A percentile compares a stretch with the other conserved stretches of the same genome.
phyloP scores from a whole-genome alignment of 2,113 vertebrate genomes.

The Ariopsis seemanni region DNA sequence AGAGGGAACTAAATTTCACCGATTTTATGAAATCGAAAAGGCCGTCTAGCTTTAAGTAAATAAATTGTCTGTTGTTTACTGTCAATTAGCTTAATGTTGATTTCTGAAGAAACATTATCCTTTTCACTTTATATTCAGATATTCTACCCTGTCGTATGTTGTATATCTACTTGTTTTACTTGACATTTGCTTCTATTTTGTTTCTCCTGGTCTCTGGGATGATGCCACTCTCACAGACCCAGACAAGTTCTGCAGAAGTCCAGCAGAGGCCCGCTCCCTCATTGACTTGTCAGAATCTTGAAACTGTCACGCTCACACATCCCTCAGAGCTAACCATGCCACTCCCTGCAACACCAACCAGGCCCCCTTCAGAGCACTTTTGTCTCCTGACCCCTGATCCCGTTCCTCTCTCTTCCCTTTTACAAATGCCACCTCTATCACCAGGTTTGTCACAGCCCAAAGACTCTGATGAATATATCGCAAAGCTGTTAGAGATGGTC shows the following conservation, averaged over 20 bases:
- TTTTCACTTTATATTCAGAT: neutral
- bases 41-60: no score
- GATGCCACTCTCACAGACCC: neutral
- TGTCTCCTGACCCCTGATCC: neutral
- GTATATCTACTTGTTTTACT: neutral
- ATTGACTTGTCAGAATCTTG: neutral
- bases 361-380: neutral
- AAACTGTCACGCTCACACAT: conserved; percentile 22
- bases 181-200: neutral
- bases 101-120: neutral
- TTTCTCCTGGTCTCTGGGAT: neutral
- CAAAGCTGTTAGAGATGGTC: conserved; percentile 66
- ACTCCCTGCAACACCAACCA: neutral
- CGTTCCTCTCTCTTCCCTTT: neutral
- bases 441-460: conserved; percentile 41
- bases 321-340: neutral
- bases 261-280: conserved; percentile 2
- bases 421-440: conserved; percentile 11
- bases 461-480: conserved; percentile 66
- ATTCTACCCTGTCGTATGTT: neutral
- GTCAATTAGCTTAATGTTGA: neutral
- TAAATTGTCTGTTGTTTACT: neutral
- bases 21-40: no score
- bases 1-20: no score
- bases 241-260: neutral